These are phyloP conservation scores for Balearica regulorum DNA, from an alignment of 2,797 vertebrate species.

Conservation along the genomic window DNA sequence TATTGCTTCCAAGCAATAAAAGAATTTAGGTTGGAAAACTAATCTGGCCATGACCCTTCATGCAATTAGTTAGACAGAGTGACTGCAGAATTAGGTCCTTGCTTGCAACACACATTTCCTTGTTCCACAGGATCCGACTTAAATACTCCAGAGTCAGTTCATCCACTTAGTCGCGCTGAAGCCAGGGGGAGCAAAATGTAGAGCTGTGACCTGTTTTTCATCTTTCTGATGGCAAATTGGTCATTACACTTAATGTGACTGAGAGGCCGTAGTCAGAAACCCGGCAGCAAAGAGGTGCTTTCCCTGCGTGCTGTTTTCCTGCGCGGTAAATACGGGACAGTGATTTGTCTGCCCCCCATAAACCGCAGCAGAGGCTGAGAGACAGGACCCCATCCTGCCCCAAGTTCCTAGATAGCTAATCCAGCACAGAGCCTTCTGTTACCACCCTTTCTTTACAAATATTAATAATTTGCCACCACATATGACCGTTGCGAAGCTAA, in stretches of 20 bases:
- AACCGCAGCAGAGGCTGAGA: background rate
- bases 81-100: background rate
- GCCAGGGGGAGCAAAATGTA: background rate
- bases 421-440: background rate
- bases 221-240: background rate
- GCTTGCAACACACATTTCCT: fast-evolving
- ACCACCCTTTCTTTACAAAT: background rate
- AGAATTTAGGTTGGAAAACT: background rate
- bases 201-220: background rate
- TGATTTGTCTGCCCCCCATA: background rate
- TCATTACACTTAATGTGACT: background rate
- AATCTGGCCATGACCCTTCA: background rate
- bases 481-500: background rate
- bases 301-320: background rate
- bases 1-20: background rate
- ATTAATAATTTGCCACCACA: background rate
- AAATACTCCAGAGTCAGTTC: background rate
- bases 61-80: background rate
- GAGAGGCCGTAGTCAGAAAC: background rate
- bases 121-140: background rate
- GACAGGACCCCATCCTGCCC: background rate
- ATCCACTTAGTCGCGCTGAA: background rate
- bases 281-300: background rate
- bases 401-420: background rate
- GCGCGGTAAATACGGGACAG: background rate